Conservation (phyloP, 2,888 invertebrate species). For the Helicoverpa assulta region DNA sequence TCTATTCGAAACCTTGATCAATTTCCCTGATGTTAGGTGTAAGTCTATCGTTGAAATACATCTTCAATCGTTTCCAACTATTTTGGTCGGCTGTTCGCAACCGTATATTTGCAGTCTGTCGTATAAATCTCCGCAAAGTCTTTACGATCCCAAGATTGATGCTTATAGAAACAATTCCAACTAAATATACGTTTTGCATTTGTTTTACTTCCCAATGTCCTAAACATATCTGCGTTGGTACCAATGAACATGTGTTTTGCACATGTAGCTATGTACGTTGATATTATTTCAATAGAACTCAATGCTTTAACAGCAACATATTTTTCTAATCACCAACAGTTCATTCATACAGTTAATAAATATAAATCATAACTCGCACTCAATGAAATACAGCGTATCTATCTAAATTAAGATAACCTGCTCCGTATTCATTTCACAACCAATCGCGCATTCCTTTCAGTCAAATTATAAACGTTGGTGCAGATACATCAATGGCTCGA, state of each 20-base stretch:
- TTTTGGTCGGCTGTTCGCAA: slow-evolving; percentile 46
- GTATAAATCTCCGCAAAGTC: slow-evolving; percentile 50
- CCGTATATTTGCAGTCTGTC: slow-evolving; percentile 52
- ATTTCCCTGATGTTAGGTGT: slow-evolving; percentile 9
- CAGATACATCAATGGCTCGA: slow-evolving; percentile 48
- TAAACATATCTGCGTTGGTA: slow-evolving; percentile 5
- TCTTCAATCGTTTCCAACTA: slow-evolving; percentile 33
- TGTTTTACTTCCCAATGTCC: slow-evolving; percentile 12
- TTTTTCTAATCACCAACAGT: slow-evolving; percentile 24
- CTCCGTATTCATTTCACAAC: slow-evolving; percentile 33
- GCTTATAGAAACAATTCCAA: slow-evolving; percentile 46
- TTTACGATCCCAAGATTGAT: slow-evolving; percentile 51
- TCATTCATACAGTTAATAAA: slow-evolving; percentile 35
- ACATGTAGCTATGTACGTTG: slow-evolving; percentile 4
- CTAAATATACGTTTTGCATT: slow-evolving; percentile 33
- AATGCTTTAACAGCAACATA: slow-evolving; percentile 5
- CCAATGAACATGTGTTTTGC: slow-evolving; percentile 1
- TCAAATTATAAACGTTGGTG: slow-evolving; percentile 21
- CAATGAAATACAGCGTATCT: slow-evolving; percentile 24
- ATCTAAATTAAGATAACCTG: slow-evolving; percentile 46
- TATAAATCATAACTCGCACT: slow-evolving; percentile 39
- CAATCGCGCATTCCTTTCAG: slow-evolving; percentile 30
- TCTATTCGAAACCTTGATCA: slow-evolving; percentile 21
- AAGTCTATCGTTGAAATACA: slow-evolving; percentile 18
- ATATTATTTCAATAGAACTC: slow-evolving; percentile 20